Evolutionary conservation across 1,140 invertebrate genomes (phyloP).

Genomic region (Hydropsyche tenuis): DNA sequence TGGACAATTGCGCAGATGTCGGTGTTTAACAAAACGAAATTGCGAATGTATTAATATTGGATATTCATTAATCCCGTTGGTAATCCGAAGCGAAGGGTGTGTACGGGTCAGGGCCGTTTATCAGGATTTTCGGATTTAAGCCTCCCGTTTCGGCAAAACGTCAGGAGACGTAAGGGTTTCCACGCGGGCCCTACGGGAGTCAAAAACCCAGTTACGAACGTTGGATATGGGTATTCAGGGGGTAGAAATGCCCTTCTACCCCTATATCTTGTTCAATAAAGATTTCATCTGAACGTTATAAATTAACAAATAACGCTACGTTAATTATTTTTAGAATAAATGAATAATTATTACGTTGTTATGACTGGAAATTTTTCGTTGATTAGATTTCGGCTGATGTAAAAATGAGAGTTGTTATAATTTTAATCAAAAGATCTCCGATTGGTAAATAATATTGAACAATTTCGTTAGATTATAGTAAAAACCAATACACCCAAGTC

Average conservation of each 20-base stretch:
- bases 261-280: neutral
- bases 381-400: no score
- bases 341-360: no score
- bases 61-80: constrained; percentile 20
- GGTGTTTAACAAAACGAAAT: neutral
- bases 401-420: no score
- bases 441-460: no score
- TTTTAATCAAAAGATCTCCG: no score
- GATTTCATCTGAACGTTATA: neutral
- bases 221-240: neutral
- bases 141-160: constrained; percentile 42
- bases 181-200: constrained; percentile 21
- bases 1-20: no score
- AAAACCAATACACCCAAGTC: no score
- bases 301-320: neutral
- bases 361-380: no score
- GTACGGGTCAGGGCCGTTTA: constrained; percentile 36
- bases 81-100: constrained; percentile 26
- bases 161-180: constrained; percentile 28
- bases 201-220: neutral
- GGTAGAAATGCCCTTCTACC: neutral
- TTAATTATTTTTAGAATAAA: no score
- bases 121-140: constrained; percentile 46
- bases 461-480: no score
- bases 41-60: constrained; percentile 30